Base-by-base conservation (phyloP, 2,888 invertebrate species). In the Sphaerophoria taeniata region DNA sequence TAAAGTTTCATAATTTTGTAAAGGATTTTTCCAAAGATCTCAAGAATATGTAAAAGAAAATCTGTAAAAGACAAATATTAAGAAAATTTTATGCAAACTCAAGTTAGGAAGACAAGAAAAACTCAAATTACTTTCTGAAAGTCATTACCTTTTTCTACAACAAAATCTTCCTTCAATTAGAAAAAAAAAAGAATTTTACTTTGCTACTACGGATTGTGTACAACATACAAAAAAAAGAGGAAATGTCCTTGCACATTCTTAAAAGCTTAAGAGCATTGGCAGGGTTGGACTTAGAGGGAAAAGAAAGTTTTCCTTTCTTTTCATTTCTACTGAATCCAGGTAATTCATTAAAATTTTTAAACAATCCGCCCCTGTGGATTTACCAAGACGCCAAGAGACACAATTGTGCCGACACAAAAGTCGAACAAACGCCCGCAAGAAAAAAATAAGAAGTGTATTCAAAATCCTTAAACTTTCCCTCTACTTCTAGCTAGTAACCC, bases 91-190 rank as follows among this genome's bases (percentile, higher is more conserved):
- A 24, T 24, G 24, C 24, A 24, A 24, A 24, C 24, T 24, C 24
- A 24, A 24, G 24, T 24, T 24, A 2, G 24, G 24, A 24, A 2
- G 24, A 24, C 24, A 24, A 1, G 24, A 60, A 43, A 24, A 16
- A 60, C 43, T 60, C 12, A 61, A 61, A 61, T 24, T 34, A 71
- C 56, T 81, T 76, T 67, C 12, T 11, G 47, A 60, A 76, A 76
- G 76, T 76, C 81, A 81, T 81, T 72, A 81, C 12, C 60, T 67
- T 73, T 80, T 73, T 4, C 39, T 56, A 33, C 12, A n/a, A 34
- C n/a, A 60, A 24, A 31, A 47, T 45, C 45, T n/a, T 14, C 49
- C 39, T 72, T 49, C 60, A 36, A 34, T 55, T 33, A 47, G 45
- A 33, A 24, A 67, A 67, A 33, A 11, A 49, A 39, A 49, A 39